Evolutionary conservation across 2,113 vertebrate species (phyloP), one percentile per base, ranked within the genome.

Genomic region (Aix galericulata): DNA sequence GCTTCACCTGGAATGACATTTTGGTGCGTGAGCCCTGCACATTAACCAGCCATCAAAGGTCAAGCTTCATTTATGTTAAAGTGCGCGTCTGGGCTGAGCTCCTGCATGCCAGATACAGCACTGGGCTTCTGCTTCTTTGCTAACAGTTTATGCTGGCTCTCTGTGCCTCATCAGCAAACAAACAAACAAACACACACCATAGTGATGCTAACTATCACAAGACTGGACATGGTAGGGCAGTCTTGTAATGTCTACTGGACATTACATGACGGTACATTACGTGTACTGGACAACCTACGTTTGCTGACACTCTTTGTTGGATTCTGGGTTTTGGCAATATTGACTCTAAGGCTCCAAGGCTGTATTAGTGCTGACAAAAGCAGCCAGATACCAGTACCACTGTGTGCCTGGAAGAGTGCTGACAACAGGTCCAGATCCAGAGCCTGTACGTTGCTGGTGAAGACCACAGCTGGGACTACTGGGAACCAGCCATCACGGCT

Each of bases 1-100:
- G 96, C 81, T 98, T 97, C 74, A 94, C 97, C 98, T 98, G 88
- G 18, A 98, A 97, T 11, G 77, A 89, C 25, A 97, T 84, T 84
- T 85, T 60, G 63, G 59, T 38, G 50, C 44, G 36, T 93, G n/a
- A 97, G 42, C 10, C 22, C 53, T 79, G 34, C 31, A 78, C 27
- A 69, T 66, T 75, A 69, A 27, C 46, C 89, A 91, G 46, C 32
- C 4, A 0, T 12, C 64, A 80, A 88, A 74, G 71, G 78, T 59
- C 55, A 83, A n/a, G 8, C 73, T 20, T 69, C 18, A 31, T 31
- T 52, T 72, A 18, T 14, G 52, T 5, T 44, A 46, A 58, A 76
- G 80, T 55, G 38, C 44, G 38, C 84, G 52, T 34, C 42, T 71
- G 73, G 21, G 58, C 56, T 40, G 58, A 73, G 34, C 38, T 90